phyloP scores from a whole-genome alignment of 64 coral and sea anemone genomes.

The Stylophora pistillata region DNA sequence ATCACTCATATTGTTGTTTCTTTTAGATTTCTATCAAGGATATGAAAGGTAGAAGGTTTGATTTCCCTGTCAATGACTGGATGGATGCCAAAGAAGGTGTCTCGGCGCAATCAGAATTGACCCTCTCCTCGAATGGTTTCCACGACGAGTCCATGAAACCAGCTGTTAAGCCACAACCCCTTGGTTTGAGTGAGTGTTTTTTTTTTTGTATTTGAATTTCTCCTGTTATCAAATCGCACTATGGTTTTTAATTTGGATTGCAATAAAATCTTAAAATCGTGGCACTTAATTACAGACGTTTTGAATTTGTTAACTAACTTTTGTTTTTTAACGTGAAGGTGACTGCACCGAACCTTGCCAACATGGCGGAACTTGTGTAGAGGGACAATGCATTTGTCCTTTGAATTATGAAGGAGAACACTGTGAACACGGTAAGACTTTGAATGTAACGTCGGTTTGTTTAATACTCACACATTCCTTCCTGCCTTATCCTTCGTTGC shows the following conservation, averaged over 20 bases:
- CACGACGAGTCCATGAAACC: slow-evolving; percentile 10
- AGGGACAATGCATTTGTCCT: slow-evolving; percentile 61
- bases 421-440: slow-evolving; percentile 47
- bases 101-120: slow-evolving; percentile 37
- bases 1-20: background rate
- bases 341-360: slow-evolving; percentile 40
- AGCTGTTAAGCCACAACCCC: background rate
- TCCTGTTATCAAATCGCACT: background rate
- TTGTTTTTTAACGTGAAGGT: background rate
- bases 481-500: too few relatives aligned
- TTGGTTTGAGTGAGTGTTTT: background rate
- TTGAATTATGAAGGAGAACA: slow-evolving; percentile 53
- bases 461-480: too few relatives aligned
- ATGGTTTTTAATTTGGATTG: background rate
- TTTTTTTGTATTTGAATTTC: background rate
- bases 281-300: background rate
- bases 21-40: slow-evolving; percentile 77
- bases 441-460: background rate
- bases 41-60: slow-evolving; percentile 54
- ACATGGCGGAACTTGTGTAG: slow-evolving; percentile 48
- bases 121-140: slow-evolving; percentile 46
- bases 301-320: background rate
- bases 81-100: slow-evolving; percentile 66
- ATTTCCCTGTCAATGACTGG: slow-evolving; percentile 78
- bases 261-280: background rate